Conservation (phyloP, 2,113 vertebrate genomes). For the Ammodytes dubius region DNA sequence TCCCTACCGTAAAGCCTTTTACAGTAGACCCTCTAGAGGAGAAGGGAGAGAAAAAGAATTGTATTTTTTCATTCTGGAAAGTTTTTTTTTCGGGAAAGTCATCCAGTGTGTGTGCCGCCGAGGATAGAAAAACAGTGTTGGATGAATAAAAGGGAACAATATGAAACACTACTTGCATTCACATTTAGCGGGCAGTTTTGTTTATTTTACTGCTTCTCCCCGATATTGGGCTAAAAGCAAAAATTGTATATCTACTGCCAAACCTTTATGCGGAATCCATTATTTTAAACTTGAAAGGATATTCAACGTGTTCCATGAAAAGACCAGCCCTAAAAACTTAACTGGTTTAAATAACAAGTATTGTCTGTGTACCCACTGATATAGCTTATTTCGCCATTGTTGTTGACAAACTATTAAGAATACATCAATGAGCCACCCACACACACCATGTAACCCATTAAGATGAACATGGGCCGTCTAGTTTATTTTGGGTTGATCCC, state of each 20-base stretch:
- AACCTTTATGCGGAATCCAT: neutral
- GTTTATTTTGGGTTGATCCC: neutral
- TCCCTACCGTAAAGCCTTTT: conserved; percentile 62
- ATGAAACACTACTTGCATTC: conserved; percentile 54
- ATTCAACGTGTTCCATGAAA: neutral
- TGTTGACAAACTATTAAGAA: neutral
- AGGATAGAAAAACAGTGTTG: conserved; percentile 47
- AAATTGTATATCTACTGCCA: neutral
- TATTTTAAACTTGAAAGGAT: neutral
- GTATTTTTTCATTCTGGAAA: conserved; percentile 50
- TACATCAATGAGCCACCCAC: neutral
- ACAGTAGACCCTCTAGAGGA: conserved; percentile 48
- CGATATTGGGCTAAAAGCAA: neutral
- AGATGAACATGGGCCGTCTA: neutral
- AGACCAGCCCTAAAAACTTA: neutral
- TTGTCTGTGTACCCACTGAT: neutral
- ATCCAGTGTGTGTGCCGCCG: conserved; percentile 30
- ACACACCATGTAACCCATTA: neutral
- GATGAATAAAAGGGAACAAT: conserved; percentile 26
- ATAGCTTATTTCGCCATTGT: neutral
- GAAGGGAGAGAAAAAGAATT: conserved; percentile 41
- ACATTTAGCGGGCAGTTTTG: conserved; percentile 20
- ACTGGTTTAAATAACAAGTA: neutral
- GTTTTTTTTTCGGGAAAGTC: conserved; percentile 35
- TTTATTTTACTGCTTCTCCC: conserved; percentile 10